Conservation (phyloP, 2,113 vertebrate species). For the Prionailurus bengalensis region DNA sequence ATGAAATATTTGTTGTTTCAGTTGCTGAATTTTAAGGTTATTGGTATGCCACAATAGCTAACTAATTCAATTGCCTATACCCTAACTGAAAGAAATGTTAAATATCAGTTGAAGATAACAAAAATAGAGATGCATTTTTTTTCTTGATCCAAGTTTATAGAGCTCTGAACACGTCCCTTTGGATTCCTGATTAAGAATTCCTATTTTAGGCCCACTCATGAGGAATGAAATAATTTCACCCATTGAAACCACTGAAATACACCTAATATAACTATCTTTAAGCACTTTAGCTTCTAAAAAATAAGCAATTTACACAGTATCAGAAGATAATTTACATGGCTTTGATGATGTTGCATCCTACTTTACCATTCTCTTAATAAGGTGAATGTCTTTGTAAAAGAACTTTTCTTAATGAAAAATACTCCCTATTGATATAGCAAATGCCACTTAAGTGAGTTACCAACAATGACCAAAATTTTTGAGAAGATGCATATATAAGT, state of each 20-base stretch:
- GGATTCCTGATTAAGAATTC: not conserved
- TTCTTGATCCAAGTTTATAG: not conserved
- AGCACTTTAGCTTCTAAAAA: not conserved
- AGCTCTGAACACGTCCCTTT: not conserved
- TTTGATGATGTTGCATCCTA: not conserved
- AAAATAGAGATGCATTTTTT: not conserved
- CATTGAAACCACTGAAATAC: not conserved
- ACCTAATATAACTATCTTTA: not conserved
- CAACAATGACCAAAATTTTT: not conserved
- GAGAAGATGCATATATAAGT: not conserved
- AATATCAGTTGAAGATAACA: not conserved
- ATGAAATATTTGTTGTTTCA: not conserved
- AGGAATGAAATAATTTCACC: not conserved
- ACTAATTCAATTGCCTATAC: not conserved
- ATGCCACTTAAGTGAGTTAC: not conserved
- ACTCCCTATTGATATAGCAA: not conserved
- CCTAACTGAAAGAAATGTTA: not conserved
- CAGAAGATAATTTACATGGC: not conserved
- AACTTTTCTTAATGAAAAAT: not conserved
- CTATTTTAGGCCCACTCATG: not conserved
- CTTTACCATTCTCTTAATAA: not conserved
- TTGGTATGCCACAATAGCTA: not conserved
- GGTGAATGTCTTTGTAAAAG: not conserved
- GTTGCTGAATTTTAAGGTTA: not conserved
- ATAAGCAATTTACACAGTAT: not conserved